Percentiles rank a stretch among this genome's conserved stretches.
Conservation (phyloP, 2,113 vertebrate genomes). For the Lichenostomus cassidix region DNA sequence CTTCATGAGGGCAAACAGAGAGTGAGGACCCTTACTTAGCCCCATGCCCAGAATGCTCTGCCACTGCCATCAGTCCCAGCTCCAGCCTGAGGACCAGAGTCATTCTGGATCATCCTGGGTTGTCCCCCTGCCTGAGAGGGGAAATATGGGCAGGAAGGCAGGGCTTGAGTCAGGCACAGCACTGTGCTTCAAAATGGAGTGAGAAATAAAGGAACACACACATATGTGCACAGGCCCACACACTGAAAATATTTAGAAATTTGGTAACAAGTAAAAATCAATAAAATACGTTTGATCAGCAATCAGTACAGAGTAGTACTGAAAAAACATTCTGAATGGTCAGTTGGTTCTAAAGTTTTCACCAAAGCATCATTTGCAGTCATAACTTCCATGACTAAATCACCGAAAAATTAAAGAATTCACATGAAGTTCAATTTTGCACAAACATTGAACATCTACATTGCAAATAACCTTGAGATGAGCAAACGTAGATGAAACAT, state of each 20-base stretch:
- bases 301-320: background rate
- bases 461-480: background rate
- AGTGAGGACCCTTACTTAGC: background rate
- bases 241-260: background rate
- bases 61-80: too few relatives aligned
- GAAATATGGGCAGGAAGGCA: background rate
- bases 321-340: background rate
- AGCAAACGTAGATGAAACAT: background rate
- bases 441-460: background rate
- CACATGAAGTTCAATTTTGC: background rate
- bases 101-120: accelerated
- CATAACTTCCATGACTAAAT: background rate
- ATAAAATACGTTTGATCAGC: background rate
- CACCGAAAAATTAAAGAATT: background rate
- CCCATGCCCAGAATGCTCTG: too few relatives aligned
- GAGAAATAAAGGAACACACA: background rate
- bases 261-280: background rate
- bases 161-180: background rate
- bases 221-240: accelerated
- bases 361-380: background rate
- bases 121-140: background rate
- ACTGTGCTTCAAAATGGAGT: too few relatives aligned
- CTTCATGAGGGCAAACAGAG: background rate
- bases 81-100: background rate
- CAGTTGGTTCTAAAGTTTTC: background rate